phyloP scores from a whole-genome alignment of 2,888 invertebrate species.

The Formica aserva region DNA sequence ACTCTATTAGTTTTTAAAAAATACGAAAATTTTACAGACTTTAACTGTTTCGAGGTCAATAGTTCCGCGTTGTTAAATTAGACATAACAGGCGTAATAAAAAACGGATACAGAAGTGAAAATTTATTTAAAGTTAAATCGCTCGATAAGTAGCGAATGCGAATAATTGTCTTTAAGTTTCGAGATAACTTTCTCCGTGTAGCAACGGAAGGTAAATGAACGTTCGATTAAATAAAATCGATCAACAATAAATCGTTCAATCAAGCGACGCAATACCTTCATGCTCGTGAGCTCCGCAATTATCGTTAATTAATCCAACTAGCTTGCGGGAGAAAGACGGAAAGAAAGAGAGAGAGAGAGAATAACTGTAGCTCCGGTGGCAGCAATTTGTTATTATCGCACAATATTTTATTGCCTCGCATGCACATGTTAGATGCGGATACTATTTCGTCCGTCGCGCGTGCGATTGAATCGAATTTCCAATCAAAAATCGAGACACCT shows the following conservation, averaged over 20 bases:
- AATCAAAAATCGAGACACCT: conserved; percentile 68
- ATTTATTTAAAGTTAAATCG: conserved; percentile 38
- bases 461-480: conserved; percentile 57
- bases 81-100: neutral
- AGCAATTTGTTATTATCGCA: conserved; percentile 57
- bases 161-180: conserved; percentile 9
- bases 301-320: conserved; percentile 61
- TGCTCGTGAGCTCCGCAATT: conserved; percentile 54
- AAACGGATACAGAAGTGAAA: conserved; percentile 5
- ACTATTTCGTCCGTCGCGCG: conserved; percentile 22
- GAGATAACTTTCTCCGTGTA: conserved; percentile 41
- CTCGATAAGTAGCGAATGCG: conserved; percentile 29
- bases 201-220: conserved; percentile 16
- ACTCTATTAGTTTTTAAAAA: neutral
- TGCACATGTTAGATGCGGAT: neutral
- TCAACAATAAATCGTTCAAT: conserved; percentile 53
- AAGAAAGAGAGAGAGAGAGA: neutral
- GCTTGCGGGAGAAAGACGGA: conserved; percentile 26
- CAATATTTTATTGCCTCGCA: conserved; percentile 49
- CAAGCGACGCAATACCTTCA: conserved; percentile 45
- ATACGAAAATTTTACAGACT: neutral
- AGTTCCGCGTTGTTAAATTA: conserved; percentile 2
- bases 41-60: neutral
- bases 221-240: conserved; percentile 50
- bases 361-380: conserved; percentile 32